Evolutionary conservation across 2,113 vertebrate genomes (phyloP).

Genomic region (Daboia siamensis): DNA sequence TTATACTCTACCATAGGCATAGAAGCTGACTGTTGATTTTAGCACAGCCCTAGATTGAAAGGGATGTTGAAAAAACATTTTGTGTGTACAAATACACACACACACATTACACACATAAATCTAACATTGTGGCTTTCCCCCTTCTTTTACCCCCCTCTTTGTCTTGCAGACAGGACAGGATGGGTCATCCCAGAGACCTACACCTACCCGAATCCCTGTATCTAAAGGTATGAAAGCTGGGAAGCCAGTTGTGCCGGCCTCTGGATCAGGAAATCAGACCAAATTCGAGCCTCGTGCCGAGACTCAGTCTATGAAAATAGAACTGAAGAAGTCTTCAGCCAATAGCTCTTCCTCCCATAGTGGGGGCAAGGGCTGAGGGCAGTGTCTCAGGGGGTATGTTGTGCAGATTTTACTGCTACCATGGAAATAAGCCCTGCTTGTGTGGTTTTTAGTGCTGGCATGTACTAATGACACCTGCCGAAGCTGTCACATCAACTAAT

Average conservation of each 20-base stretch:
- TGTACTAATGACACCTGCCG: constrained; percentile 66
- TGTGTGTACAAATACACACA: not conserved
- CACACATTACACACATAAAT: not conserved
- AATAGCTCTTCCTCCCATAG: constrained; percentile 74
- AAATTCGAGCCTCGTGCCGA: constrained; percentile 87
- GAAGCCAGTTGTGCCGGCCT: constrained; percentile 83
- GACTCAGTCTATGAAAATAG: constrained; percentile 92
- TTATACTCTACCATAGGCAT: not conserved
- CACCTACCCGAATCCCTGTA: constrained; percentile 89
- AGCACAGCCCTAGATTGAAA: not conserved
- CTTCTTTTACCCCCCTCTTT: not conserved
- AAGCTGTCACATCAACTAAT: constrained; percentile 64
- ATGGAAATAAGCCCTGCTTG: constrained; percentile 57
- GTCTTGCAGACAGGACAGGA: constrained; percentile 82
- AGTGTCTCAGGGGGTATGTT: constrained; percentile 75
- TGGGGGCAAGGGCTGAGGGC: constrained; percentile 84
- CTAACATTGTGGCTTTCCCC: constrained; percentile 29
- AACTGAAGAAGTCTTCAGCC: constrained; percentile 89
- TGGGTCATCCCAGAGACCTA: constrained; percentile 77
- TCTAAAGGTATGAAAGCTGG: constrained; percentile 92
- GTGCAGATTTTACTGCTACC: constrained; percentile 66
- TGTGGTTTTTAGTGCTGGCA: constrained; percentile 49
- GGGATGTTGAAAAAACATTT: not conserved
- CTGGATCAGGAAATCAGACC: constrained; percentile 83
- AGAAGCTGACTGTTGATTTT: not conserved